Evolutionary conservation across 1,140 invertebrate species (phyloP), one percentile per base, ranked within the genome.

Genomic region (Drosophila ficusphila): DNA sequence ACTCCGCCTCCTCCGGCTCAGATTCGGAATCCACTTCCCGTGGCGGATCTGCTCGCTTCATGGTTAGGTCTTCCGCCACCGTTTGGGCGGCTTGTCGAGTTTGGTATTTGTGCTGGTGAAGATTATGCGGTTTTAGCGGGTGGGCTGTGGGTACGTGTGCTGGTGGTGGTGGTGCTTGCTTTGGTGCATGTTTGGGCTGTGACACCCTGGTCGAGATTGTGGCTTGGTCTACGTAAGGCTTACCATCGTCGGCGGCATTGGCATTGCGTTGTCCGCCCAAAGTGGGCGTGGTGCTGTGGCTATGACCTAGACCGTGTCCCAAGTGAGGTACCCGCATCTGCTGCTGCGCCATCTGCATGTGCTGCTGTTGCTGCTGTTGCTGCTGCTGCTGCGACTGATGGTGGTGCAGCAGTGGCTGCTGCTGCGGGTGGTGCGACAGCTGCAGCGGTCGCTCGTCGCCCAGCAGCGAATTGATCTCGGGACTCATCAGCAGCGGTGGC

Each of bases 391-490:
- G 68, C 36, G 53, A 47, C 16, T 57, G 75, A 11, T 69, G 49
- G 16, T 68, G 70, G 16, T 67, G 74, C n/a, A 48, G 41, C 25
- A 41, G 12, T 8, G 67, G 61, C 2, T 68, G 58, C 1, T 69
- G 53, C 3, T 67, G 61, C 6, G 72, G 62, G 2, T 81, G 77
- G 8, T 72, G 64, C 14, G 86, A 67, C 23, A 89, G 52, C 31
- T 79, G 76, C 69, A 90, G 29, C 3, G 88, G 69, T 9, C 90
- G 74, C 5, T 90, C 90, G 57, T 90, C 89, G 11, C 77, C 82
- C 85, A 90, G 81, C 42, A 91, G 53, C 9, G 90, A 91, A 58
- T 91, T 91, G 18, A 91, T 91, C 60, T 91, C 90, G 23, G 90
- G 90, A 74, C 90, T 91, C 90, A 91, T 91, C 1, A 91, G 56